Conservation (phyloP, 2,797 vertebrate genomes). For the Fistularia tabacaria region DNA sequence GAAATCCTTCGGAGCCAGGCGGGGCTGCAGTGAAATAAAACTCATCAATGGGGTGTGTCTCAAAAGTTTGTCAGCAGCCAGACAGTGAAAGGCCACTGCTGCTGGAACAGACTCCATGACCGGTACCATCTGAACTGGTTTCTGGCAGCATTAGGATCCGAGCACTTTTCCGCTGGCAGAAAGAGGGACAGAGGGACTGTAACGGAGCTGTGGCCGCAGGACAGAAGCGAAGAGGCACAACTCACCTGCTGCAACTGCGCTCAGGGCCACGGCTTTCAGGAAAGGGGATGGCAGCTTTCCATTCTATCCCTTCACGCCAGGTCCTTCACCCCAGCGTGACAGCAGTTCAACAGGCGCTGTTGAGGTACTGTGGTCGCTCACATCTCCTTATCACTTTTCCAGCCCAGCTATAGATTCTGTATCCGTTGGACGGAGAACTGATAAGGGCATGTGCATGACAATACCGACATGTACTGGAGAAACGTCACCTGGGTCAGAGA, state of each 20-base stretch:
- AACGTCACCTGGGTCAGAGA: constrained; percentile 31
- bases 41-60: constrained; percentile 78
- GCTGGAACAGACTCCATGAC: constrained; percentile 15
- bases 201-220: background rate
- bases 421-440: constrained; percentile 99
- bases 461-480: constrained; percentile 52
- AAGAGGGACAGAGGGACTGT: too few species aligned
- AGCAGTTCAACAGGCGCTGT: constrained; percentile 27
- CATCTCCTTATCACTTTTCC: constrained; percentile 99
- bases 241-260: constrained; percentile 2
- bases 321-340: constrained; percentile 11
- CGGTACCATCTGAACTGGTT: constrained; percentile 33
- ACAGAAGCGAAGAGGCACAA: constrained; percentile 13
- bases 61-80: constrained; percentile 66
- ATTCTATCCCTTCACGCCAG: constrained; percentile 6
- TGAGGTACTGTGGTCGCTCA: constrained; percentile 71
- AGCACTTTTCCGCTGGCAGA: background rate
- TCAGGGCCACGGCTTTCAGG: constrained; percentile 9
- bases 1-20: constrained; percentile 59
- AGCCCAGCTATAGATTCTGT: constrained; percentile 90
- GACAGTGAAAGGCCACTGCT: constrained; percentile 47
- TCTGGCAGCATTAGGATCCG: constrained; percentile 22
- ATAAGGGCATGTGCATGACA: constrained; percentile 91
- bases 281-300: constrained; percentile 14
- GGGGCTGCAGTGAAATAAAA: constrained; percentile 76